Evolutionary conservation across 2,888 invertebrate genomes (phyloP), one percentile per base, ranked within the genome.

Genomic region (Erebia epiphron): DNA sequence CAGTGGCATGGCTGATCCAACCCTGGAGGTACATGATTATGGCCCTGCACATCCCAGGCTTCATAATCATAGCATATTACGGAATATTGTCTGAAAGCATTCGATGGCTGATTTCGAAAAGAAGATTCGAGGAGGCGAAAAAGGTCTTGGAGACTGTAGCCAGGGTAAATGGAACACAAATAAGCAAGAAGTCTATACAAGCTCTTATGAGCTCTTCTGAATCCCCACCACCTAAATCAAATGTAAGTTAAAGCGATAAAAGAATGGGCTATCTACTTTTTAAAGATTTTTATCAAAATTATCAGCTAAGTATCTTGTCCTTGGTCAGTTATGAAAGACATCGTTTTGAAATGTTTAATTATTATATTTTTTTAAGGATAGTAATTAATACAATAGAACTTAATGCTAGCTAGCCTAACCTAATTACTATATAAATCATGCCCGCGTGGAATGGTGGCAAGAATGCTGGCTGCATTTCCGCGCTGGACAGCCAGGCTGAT

Each of bases 71-170:
- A 60, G 81, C 92, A 7, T 96, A 96, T 82, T 95, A 95, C 77
- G 96, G 96, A 95, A 77, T 96, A n/a, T 76, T 91, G 11, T 78
- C 85, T 0, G 96, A 96, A 87, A 96, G 96, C 57, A 94, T 96
- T 18, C 94, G 97, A 75, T 97, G 97, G 97, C 91, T 97, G 26
- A 86, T 97, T 11, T 95, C 95, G 1, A 95, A 96, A 76, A 94
- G 95, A 46, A 94, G 94, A 77, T 94, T 92, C 71, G 91, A 94
- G 0, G 94, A 95, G 76, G 96, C 96, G 0, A 94, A 94, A 75
- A 82, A 79, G 4, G 94, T 96, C 2, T 84, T 96, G 56, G 89
- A 92, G 18, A 94, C 91, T 75, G 95, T 96, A 1, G 95, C 96
- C 0, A 91, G 85, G 74, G 87, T 95, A 0, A 97, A 96, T 75